Evolutionary conservation across 1,140 invertebrate species (phyloP).

Genomic region (Globodera rostochiensis): DNA sequence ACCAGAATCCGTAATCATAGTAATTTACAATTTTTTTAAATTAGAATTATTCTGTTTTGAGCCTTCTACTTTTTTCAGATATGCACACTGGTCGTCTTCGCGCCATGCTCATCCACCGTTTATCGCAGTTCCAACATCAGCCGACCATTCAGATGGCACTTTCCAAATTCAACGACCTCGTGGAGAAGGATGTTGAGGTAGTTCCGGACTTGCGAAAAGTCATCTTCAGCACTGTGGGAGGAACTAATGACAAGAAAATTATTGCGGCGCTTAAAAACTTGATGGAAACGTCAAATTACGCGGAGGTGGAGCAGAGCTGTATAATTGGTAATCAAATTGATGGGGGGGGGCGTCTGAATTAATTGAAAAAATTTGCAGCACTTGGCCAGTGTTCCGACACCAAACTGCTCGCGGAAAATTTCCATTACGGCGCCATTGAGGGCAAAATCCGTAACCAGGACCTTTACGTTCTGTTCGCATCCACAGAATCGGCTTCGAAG

Average conservation of each 20-base stretch:
- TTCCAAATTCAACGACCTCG: conserved; percentile 75
- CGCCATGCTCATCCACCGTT: conserved; percentile 80
- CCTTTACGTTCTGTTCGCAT: conserved; percentile 82
- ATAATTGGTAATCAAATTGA: conserved; percentile 75
- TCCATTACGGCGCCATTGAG: conserved; percentile 74
- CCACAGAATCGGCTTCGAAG: conserved; percentile 66
- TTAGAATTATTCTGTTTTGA: background rate
- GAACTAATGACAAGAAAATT: conserved; percentile 74
- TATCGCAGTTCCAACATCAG: conserved; percentile 80
- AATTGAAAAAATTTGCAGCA: background rate
- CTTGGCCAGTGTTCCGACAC: conserved; percentile 23
- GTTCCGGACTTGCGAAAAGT: conserved; percentile 82
- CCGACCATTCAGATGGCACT: conserved; percentile 77
- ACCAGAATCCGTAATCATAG: too few species aligned
- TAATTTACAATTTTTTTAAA: too few species aligned
- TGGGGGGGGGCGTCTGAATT: too few species aligned
- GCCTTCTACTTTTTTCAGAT: conserved; percentile 20
- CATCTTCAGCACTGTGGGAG: conserved; percentile 80
- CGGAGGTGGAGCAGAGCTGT: conserved; percentile 89
- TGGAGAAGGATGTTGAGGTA: conserved; percentile 72
- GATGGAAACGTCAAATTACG: conserved; percentile 81
- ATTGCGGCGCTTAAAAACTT: conserved; percentile 80
- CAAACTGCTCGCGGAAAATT: conserved; percentile 33
- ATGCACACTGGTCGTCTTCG: conserved; percentile 79
- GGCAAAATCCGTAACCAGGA: conserved; percentile 88